Evolutionary conservation across 2,888 invertebrate genomes (phyloP), one percentile per base, ranked within the genome.

Genomic region (Ectemnius cavifrons): DNA sequence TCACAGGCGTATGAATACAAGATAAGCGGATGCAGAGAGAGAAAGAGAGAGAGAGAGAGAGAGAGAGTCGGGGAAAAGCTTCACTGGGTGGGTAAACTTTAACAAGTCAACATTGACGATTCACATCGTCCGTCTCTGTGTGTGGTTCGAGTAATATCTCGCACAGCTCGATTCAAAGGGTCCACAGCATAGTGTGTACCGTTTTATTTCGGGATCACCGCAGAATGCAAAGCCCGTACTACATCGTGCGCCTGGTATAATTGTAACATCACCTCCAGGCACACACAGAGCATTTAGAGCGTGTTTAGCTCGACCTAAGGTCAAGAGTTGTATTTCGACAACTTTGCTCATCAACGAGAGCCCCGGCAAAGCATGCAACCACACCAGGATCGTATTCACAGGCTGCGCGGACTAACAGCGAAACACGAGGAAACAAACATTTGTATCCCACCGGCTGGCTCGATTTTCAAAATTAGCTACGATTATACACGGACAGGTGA

Each of bases 231-330:
- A 52, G 52, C 52, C 52, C 37, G 37, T 1, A 37, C 37, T 37
- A 37, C 37, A 37, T 37, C 2, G 37, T 1, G 8, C 8, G 37
- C 37, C 37, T 8, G 37, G 37, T 37, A 37, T 16, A 52, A 52
- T 16, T 52, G 52, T 52, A 52, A 52, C 52, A 16, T 52, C 16
- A 52, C 52, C 37, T 37, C 37, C 8, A 16, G 14, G 52, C 52
- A 14, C 6, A 52, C 37, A 16, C 16, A 52, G 16, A 52, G 52
- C 52, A 16, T 52, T 13, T 14, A 52, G 14, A 11, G 0, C 52
- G 52, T 16, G 52, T 52, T 52, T 52, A n/a, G 16, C 16, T 52
- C 52, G n/a, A 52, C 52, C 52, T 52, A 52, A 52, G 52, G 52
- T 52, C 52, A 52, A 52, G 52, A 52, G 52, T 16, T 52, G 52